These are phyloP conservation scores for Coenobita brevimanus DNA, from an alignment of 1,140 invertebrate species.

Conservation along the genomic window DNA sequence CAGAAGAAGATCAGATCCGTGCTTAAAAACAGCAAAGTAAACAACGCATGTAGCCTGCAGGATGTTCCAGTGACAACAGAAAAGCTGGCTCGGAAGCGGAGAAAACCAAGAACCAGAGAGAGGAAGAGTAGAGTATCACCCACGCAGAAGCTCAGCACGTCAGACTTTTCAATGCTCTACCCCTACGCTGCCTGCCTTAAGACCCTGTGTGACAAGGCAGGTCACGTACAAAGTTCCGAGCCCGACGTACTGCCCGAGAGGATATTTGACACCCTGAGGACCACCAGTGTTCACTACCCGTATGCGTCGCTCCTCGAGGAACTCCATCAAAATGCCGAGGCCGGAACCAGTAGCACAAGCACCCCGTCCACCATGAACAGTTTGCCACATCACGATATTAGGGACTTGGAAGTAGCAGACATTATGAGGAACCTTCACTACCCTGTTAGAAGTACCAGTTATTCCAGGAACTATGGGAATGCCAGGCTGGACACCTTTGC, in stretches of 20 bases:
- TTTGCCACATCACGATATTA: not conserved
- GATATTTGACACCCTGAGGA: constrained; percentile 38
- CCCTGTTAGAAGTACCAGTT: not conserved
- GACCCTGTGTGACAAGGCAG: constrained; percentile 44
- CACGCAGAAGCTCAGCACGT: not conserved
- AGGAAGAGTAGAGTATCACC: not conserved
- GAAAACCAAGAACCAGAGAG: constrained; percentile 1
- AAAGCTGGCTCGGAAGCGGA: not conserved
- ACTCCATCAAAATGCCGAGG: constrained; percentile 36
- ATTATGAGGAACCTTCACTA: constrained; percentile 51
- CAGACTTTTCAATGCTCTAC: constrained; percentile 3
- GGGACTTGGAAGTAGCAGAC: constrained; percentile 26
- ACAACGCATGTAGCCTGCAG: too few species aligned
- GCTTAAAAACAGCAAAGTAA: too few species aligned
- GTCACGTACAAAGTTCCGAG: not conserved
- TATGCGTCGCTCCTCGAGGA: constrained; percentile 46
- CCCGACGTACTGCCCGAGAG: constrained; percentile 5
- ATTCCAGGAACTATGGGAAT: not conserved
- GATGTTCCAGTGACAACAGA: too few species aligned
- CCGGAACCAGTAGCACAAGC: not conserved
- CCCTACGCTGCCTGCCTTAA: constrained; percentile 48
- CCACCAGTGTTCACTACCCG: constrained; percentile 28
- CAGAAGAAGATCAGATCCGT: not conserved
- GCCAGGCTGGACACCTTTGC: constrained; percentile 6
- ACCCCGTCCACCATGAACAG: constrained; percentile 22